Percentiles rank a stretch among this genome's conserved stretches.
Evolutionary conservation across 2,888 invertebrate species (phyloP).

Genomic region (Electrophaes corylata): DNA sequence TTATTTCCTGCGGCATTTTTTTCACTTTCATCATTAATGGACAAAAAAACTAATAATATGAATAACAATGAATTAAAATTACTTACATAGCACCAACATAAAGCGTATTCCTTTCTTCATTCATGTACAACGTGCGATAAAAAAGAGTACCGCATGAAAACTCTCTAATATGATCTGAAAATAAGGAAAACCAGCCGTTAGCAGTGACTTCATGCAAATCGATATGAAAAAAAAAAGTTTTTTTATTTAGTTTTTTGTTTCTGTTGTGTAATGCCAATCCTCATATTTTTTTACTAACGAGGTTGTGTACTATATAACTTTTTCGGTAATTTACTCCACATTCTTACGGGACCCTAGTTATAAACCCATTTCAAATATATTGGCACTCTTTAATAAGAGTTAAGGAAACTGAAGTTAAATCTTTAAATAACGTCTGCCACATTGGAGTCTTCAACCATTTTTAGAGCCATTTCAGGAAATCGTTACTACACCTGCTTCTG

Average conservation of each 20-base stretch:
- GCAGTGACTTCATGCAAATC: not conserved
- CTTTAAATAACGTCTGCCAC: too few relatives aligned
- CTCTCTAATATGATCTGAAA: conserved; percentile 85
- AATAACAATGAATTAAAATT: conserved; percentile 3
- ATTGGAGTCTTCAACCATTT: too few relatives aligned
- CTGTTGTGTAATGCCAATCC: not conserved
- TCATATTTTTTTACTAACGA: too few relatives aligned
- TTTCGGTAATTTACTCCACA: too few relatives aligned
- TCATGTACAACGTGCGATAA: conserved; percentile 85
- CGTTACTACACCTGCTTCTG: not conserved
- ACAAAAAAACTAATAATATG: too few relatives aligned
- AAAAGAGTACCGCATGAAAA: conserved; percentile 86
- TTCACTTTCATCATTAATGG: too few relatives aligned
- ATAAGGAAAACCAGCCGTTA: conserved; percentile 49
- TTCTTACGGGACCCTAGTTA: too few relatives aligned
- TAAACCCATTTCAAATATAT: too few relatives aligned
- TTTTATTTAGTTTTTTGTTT: not conserved
- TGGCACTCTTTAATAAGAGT: too few relatives aligned
- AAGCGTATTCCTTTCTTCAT: conserved; percentile 83
- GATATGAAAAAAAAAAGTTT: not conserved
- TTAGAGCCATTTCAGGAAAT: conserved; percentile 3
- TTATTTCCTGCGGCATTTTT: too few relatives aligned
- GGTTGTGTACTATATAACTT: too few relatives aligned
- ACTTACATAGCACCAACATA: conserved; percentile 88
- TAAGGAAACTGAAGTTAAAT: too few relatives aligned